Evolutionary conservation across 2,888 invertebrate species (phyloP).

Genomic region (Dioctria rufipes): DNA sequence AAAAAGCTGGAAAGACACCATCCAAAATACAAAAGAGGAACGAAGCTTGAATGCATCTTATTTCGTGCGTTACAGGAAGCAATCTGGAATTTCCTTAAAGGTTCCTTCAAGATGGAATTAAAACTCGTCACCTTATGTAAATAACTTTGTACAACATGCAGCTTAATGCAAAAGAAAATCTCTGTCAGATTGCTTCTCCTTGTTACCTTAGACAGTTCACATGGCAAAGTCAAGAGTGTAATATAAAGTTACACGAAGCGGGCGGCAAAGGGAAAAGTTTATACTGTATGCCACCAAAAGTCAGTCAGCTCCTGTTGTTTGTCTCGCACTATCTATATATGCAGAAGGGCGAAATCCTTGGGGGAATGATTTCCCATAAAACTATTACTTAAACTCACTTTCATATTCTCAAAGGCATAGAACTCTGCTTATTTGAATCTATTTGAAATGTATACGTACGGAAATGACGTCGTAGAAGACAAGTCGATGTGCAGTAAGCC

Average conservation of each 20-base stretch:
- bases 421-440: constrained; percentile 10
- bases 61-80: neutral
- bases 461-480: neutral
- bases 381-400: constrained; percentile 40
- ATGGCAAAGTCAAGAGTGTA: constrained; percentile 27
- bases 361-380: constrained; percentile 34
- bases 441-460: constrained; percentile 32
- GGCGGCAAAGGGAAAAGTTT: neutral
- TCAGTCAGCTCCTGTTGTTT: constrained; percentile 17
- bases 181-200: constrained; percentile 18
- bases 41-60: neutral
- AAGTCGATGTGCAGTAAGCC: constrained; percentile 11
- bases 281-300: neutral
- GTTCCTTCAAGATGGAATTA: constrained; percentile 30
- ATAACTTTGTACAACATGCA: neutral
- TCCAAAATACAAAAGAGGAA: neutral
- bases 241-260: constrained; percentile 9
- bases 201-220: neutral
- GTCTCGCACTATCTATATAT: neutral
- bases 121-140: constrained; percentile 6
- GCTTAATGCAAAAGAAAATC: constrained; percentile 24
- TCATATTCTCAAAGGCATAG: constrained; percentile 30
- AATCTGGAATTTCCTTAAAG: constrained; percentile 29
- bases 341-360: neutral
- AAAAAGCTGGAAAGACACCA: neutral